Evolutionary conservation across 1,140 invertebrate genomes (phyloP), one percentile per base, ranked within the genome.

Genomic region (Lepidotrigona ventralis): DNA sequence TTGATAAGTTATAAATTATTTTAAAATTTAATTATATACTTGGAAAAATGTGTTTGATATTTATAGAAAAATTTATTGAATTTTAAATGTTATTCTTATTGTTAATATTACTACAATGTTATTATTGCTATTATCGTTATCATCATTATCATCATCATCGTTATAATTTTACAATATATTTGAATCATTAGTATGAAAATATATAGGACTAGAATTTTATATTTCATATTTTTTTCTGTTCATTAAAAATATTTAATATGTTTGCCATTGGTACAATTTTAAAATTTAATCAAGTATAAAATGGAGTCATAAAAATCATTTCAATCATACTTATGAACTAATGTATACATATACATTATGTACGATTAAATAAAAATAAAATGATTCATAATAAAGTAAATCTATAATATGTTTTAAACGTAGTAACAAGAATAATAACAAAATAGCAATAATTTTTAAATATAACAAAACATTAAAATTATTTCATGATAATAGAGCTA

Each of bases 371-470:
- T 60, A 63, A 54, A 33, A 29, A 74, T 84, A 72, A 69, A 86
- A 63, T n/a, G 53, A 79, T 88, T 81, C 60, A 81, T 33, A 79
- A 21, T 75, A 46, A 79, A 81, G 17, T 58, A 86, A 39, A 33
- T 8, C 68, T 83, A 26, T 73, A 58, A 69, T 58, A 84, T 74
- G 72, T 63, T 60, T 11, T 70, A 81, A 69, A 79, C 58, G 39
- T 71, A 83, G 15, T 14, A 75, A 85, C 33, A 82, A 87, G 26
- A 79, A 51, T 72, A 85, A 79, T 88, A 88, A 87, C 17, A 70
- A 54, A 26, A n/a, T 82, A 85, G 75, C 66, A 85, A 87, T 68
- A 23, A 39, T 68, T 33, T 82, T 79, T 79, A 88, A 88, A 82
- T 71, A 83, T 85, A 88, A 79, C 63, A 56, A 76, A 79, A 64